phyloP scores from a whole-genome alignment of 2,113 vertebrate genomes.

The Siniperca chuatsi region DNA sequence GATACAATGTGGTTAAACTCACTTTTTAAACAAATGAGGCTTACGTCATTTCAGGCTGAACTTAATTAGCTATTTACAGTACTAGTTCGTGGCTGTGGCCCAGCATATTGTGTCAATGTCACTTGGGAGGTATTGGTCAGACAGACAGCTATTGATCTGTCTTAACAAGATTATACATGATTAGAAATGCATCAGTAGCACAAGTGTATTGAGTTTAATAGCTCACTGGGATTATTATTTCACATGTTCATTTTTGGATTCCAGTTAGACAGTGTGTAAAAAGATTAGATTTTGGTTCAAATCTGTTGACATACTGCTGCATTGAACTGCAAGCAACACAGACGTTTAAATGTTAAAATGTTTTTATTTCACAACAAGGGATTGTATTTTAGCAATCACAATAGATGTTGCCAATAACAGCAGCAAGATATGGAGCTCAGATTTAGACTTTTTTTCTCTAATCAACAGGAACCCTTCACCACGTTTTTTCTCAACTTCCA shows the following conservation, averaged over 20 bases:
- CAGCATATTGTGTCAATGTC: slow-evolving; percentile 70
- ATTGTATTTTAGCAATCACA: background rate
- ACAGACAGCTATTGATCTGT: slow-evolving; percentile 76
- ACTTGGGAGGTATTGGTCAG: slow-evolving; percentile 68
- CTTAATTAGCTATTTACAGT: slow-evolving; percentile 63
- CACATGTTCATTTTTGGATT: slow-evolving; percentile 48
- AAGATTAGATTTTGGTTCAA: slow-evolving; percentile 4
- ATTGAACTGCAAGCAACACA: background rate
- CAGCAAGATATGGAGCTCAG: background rate
- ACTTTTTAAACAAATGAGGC: slow-evolving; percentile 30
- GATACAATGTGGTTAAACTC: slow-evolving; percentile 36
- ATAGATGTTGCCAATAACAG: background rate
- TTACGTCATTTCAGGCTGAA: slow-evolving; percentile 43
- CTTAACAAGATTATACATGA: slow-evolving; percentile 83
- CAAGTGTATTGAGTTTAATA: slow-evolving; percentile 60
- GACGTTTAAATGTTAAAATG: background rate
- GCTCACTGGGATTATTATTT: slow-evolving; percentile 63
- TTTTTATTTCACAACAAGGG: slow-evolving; percentile 23
- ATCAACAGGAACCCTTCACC: slow-evolving; percentile 94
- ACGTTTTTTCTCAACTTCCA: slow-evolving; percentile 98
- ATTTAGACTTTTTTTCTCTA: background rate
- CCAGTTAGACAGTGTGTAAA: background rate
- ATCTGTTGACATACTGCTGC: slow-evolving; percentile 28
- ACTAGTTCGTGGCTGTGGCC: slow-evolving; percentile 39
- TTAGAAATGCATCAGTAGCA: slow-evolving; percentile 78